A percentile compares a stretch with the other conserved stretches of the same genome.
phyloP scores from a whole-genome alignment of 2,797 vertebrate genomes.

The Australoheros facetus region DNA sequence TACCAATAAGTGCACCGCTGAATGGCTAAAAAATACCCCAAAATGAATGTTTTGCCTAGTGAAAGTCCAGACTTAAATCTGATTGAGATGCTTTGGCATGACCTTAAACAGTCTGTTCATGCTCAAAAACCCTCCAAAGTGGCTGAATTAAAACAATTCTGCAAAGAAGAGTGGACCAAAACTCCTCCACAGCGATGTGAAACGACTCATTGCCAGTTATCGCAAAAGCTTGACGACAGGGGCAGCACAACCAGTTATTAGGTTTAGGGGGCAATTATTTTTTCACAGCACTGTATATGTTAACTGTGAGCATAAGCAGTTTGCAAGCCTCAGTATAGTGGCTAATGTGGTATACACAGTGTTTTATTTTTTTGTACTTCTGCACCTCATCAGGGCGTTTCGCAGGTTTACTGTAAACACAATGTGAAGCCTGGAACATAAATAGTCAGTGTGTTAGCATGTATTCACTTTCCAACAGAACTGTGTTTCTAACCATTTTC shows the following conservation, averaged over 20 bases:
- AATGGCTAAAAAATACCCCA: background rate
- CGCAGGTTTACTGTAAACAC: conserved; percentile 21
- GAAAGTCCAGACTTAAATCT: background rate
- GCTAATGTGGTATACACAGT: background rate
- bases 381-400: conserved; percentile 14
- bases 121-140: background rate
- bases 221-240: background rate
- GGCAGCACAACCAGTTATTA: background rate
- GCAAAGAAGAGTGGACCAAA: background rate
- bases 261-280: background rate
- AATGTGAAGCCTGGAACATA: conserved; percentile 7
- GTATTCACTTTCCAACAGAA: conserved; percentile 1
- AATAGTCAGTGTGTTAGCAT: conserved; percentile 29
- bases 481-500: conserved; percentile 20
- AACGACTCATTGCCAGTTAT: background rate
- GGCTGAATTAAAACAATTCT: background rate
- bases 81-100: background rate
- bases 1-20: background rate
- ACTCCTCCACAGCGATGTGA: background rate
- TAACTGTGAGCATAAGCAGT: background rate
- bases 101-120: background rate
- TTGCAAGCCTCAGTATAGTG: rapidly evolving
- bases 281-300: background rate
- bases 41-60: background rate
- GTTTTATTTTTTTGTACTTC: background rate